These are phyloP conservation scores for Aproaerema taeniolella DNA, from an alignment of 2,888 invertebrate species.

Conservation along the genomic window DNA sequence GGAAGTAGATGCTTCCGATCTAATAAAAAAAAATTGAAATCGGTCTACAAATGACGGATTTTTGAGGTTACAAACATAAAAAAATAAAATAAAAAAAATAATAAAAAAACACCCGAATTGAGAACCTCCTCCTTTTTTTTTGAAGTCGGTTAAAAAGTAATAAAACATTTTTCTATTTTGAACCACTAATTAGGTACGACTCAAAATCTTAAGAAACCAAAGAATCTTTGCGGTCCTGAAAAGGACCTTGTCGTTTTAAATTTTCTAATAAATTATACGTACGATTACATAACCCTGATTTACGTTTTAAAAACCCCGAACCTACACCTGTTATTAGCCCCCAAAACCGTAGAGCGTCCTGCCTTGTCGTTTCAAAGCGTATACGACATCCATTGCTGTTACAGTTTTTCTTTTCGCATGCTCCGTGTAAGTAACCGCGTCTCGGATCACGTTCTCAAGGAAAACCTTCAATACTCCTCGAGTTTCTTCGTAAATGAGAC, in stretches of 20 bases:
- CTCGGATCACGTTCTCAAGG: constrained; percentile 88
- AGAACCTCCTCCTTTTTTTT: no score
- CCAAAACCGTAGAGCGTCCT: constrained; percentile 91
- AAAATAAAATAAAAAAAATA: no score
- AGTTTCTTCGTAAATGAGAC: constrained; percentile 88
- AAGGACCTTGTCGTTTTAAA: constrained; percentile 31
- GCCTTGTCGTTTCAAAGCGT: constrained; percentile 89
- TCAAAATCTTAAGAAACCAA: no score
- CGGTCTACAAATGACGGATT: no score
- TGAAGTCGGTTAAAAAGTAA: no score
- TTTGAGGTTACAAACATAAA: no score
- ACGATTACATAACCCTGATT: background rate
- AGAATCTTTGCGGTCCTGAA: constrained; percentile 37
- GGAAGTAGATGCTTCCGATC: no score
- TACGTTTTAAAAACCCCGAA: background rate
- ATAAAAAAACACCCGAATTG: no score
- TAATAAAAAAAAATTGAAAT: no score
- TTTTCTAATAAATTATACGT: no score
- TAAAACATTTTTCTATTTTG: no score
- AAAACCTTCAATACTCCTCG: constrained; percentile 88
- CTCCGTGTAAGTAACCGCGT: constrained; percentile 91
- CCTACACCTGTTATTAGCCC: constrained; percentile 42
- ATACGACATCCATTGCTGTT: constrained; percentile 92
- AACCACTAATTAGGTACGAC: no score
- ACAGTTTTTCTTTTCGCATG: constrained; percentile 93